phyloP scores from a whole-genome alignment of 2,888 invertebrate genomes.

The Spilarctia lutea region DNA sequence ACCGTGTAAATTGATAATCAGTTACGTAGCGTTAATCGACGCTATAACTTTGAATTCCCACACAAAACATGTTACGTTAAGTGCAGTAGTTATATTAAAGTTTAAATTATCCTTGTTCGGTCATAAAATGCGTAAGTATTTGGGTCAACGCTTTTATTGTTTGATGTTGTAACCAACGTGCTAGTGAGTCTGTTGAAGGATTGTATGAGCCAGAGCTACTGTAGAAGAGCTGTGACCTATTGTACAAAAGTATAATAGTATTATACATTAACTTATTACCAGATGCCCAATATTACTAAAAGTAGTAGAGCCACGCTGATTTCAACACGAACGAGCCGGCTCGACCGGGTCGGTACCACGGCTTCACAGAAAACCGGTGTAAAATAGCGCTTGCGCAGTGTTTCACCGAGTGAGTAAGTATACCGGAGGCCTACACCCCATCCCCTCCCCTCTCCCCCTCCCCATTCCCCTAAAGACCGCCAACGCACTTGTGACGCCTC shows the following conservation, averaged over 20 bases:
- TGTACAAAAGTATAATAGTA: neutral
- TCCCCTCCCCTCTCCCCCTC: too few relatives aligned
- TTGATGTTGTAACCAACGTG: slow-evolving; percentile 21
- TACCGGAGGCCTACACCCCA: too few relatives aligned
- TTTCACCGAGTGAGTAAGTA: too few relatives aligned
- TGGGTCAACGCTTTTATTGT: slow-evolving; percentile 71
- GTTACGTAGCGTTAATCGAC: neutral
- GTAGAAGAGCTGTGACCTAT: neutral
- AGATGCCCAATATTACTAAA: too few relatives aligned
- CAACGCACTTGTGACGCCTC: too few relatives aligned
- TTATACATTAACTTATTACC: too few relatives aligned
- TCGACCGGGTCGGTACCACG: too few relatives aligned
- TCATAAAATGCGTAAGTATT: slow-evolving; percentile 70
- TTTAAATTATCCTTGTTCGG: slow-evolving; percentile 56
- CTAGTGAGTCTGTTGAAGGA: neutral
- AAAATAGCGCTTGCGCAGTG: too few relatives aligned
- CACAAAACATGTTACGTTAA: slow-evolving; percentile 23
- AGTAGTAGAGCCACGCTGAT: too few relatives aligned
- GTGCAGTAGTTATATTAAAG: slow-evolving; percentile 29
- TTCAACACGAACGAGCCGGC: too few relatives aligned
- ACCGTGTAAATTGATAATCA: neutral
- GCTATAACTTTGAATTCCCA: slow-evolving; percentile 22
- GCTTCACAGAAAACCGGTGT: too few relatives aligned
- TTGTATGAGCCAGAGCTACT: slow-evolving; percentile 2
- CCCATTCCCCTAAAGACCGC: too few relatives aligned